Base-by-base conservation (phyloP, 2,888 invertebrate genomes). In the Pristionchus exspectatus region DNA sequence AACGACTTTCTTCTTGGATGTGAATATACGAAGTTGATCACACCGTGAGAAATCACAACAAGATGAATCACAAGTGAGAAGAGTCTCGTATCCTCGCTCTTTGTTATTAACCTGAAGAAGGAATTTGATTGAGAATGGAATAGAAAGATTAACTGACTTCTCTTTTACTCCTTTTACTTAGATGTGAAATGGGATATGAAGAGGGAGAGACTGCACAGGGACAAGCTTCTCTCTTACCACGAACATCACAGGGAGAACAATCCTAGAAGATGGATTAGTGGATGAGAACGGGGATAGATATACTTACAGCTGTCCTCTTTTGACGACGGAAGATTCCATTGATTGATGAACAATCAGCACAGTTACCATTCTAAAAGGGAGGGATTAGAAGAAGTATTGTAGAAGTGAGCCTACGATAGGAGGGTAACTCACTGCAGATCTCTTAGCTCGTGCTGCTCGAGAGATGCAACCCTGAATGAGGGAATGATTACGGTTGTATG, bases 11-110 rank as follows among this genome's bases (percentile, higher is more conserved):
- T 38, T 38, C 44, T n/a, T 33, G 24, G 59, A 18, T 59, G 59
- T 85, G 38, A 85, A 38, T 5, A 18, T 56, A 18, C 85, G 56
- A 59, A 88, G 77, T 77, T 88, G 74, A 38, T 88, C n/a, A 56
- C 88, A 88, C 56, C 88, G 54, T 21, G 74, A 54, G 77, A 88
- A 88, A 38, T 88, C 88, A n/a, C 88, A 88, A 38, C 88, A 88
- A 30, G 88, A 77, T 14, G 88, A 88, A 88, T 88, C 88, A 27
- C 88, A 88, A 74, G 88, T 88, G 77, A 88, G 59, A n/a, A 88
- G 77, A 77, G 88, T 63, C 59, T 88, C 88, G 66, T 86, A 86
- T 69, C 87, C 87, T 69, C 85, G 85, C 18, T 33, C 83, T 50
- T 24, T 84, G 30, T 84, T 84, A 24, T 84, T 84, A 30, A 84